phyloP scores from a whole-genome alignment of 2,888 invertebrate genomes.

The Eremobia ochroleuca region DNA sequence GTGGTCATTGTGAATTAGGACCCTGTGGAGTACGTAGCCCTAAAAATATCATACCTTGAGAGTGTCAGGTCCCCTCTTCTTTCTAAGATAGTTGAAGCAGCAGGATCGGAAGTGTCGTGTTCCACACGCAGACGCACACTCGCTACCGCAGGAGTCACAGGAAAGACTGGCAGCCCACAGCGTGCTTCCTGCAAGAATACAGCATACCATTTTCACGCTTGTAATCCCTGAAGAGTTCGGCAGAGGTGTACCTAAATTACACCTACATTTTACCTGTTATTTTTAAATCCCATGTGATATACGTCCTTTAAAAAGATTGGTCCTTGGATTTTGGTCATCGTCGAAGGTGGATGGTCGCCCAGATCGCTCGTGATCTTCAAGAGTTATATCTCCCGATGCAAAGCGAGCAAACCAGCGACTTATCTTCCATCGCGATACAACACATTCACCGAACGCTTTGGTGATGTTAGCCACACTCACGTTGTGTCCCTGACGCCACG shows the following conservation, averaged over 20 bases:
- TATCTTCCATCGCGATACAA: no score
- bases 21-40: background rate
- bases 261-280: background rate
- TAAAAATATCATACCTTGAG: slow-evolving; percentile 71
- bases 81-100: slow-evolving; percentile 94
- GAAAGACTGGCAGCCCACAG: slow-evolving; percentile 90
- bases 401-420: no score
- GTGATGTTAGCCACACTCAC: no score
- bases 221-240: no score
- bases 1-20: background rate
- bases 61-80: slow-evolving; percentile 85
- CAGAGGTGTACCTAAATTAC: no score
- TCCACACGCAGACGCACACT: slow-evolving; percentile 93
- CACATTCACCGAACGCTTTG: no score
- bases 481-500: no score
- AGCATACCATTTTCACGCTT: background rate
- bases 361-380: no score
- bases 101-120: slow-evolving; percentile 93
- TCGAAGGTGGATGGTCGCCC: no score
- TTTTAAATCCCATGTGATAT: background rate
- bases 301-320: background rate
- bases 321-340: no score
- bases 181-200: slow-evolving; percentile 76
- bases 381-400: no score
- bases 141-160: slow-evolving; percentile 93